phyloP scores from a whole-genome alignment of 2,113 vertebrate genomes.

The Labrus mixtus region DNA sequence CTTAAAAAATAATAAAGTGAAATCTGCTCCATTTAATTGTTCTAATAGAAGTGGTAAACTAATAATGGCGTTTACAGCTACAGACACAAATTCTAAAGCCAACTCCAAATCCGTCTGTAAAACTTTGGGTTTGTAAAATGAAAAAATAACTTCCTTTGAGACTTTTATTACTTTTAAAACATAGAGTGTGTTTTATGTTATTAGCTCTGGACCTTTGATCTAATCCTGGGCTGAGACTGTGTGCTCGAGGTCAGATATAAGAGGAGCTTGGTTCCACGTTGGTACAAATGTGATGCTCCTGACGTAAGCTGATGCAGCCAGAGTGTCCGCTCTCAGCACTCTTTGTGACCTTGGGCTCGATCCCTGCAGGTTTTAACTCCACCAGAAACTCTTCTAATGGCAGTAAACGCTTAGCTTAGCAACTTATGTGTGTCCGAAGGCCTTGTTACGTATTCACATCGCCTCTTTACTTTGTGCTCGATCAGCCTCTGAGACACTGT shows the following conservation, averaged over 20 bases:
- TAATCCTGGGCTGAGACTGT: neutral
- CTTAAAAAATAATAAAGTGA: too few relatives aligned
- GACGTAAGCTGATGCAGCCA: slow-evolving; percentile 23
- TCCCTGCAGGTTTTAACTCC: slow-evolving; percentile 62
- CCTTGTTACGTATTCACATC: slow-evolving; percentile 56
- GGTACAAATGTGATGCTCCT: slow-evolving; percentile 18
- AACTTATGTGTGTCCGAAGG: slow-evolving; percentile 41
- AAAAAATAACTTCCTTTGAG: too few relatives aligned
- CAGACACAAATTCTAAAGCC: too few relatives aligned
- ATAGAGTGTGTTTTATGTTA: too few relatives aligned
- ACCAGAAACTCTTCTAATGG: slow-evolving; percentile 45
- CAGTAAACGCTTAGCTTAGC: slow-evolving; percentile 56
- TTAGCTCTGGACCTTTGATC: neutral
- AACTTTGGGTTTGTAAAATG: too few relatives aligned
- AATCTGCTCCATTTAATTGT: too few relatives aligned
- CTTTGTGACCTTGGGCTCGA: slow-evolving; percentile 42
- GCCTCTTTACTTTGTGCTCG: slow-evolving; percentile 22
- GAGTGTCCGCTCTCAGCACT: slow-evolving; percentile 56
- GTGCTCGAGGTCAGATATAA: slow-evolving; percentile 8
- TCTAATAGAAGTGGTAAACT: too few relatives aligned
- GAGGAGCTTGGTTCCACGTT: neutral
- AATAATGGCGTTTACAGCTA: too few relatives aligned
- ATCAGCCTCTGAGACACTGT: slow-evolving; percentile 23
- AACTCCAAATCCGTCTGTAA: too few relatives aligned
- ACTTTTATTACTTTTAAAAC: too few relatives aligned